phyloP scores from a whole-genome alignment of 2,888 invertebrate species.

The Theretra japonica region DNA sequence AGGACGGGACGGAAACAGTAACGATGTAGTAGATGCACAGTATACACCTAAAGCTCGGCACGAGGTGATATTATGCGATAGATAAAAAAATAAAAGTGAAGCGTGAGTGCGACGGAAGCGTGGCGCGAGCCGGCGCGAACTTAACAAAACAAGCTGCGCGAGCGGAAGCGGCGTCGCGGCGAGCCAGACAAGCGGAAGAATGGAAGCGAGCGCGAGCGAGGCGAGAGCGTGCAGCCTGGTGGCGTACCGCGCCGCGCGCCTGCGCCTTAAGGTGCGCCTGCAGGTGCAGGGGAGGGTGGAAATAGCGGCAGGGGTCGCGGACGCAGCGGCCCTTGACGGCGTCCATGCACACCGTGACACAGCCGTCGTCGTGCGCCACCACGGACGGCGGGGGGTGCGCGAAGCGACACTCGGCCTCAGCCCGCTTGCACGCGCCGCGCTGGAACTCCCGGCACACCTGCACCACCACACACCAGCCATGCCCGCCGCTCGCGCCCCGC shows the following conservation, averaged over 20 bases:
- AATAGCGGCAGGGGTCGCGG: conserved; percentile 99
- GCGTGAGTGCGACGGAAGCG: conserved; percentile 85
- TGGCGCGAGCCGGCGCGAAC: conserved; percentile 79
- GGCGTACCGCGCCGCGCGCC: conserved; percentile 96
- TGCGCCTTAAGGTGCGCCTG: conserved; percentile 99
- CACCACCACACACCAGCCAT: conserved; percentile 83
- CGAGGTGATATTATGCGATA: conserved; percentile 83
- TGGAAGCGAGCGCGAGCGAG: conserved; percentile 81
- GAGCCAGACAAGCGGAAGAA: conserved; percentile 81
- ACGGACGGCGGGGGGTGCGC: conserved; percentile 99
- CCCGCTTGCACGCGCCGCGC: conserved; percentile 99
- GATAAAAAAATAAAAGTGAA: conserved; percentile 81
- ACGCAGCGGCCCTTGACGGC: conserved; percentile 99
- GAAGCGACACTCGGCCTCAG: conserved; percentile 99
- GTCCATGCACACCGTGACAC: conserved; percentile 99
- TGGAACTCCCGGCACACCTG: conserved; percentile 99
- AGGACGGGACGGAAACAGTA: conserved; percentile 85
- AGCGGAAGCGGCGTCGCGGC: conserved; percentile 83
- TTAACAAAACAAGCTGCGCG: conserved; percentile 80
- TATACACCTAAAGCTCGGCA: conserved; percentile 85
- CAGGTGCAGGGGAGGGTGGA: conserved; percentile 99
- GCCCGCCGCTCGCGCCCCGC: conserved; percentile 64
- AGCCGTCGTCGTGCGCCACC: conserved; percentile 98
- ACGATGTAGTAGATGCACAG: conserved; percentile 85
- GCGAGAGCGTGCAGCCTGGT: conserved; percentile 86